Conservation (phyloP, 2,797 vertebrate genomes). For the Phataginus tetradactyla region DNA sequence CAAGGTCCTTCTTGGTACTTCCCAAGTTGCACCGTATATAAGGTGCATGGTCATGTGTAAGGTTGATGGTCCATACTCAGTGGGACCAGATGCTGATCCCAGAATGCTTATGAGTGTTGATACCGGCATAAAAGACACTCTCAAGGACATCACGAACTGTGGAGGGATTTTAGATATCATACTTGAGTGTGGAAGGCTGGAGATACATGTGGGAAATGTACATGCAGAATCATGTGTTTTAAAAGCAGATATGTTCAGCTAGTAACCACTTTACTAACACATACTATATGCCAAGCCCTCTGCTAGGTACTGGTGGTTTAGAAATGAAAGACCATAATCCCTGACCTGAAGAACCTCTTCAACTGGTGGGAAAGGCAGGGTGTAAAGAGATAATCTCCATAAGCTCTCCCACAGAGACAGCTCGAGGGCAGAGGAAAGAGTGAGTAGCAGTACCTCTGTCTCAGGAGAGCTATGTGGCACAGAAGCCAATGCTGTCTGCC, state of each 20-base stretch:
- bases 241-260: not conserved
- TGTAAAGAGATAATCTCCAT: not conserved
- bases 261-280: not conserved
- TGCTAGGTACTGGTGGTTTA: not conserved
- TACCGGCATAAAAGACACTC: not conserved
- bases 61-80: not conserved
- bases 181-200: not conserved
- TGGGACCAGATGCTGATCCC: not conserved
- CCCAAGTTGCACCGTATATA: not conserved
- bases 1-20: slow-evolving; percentile 2
- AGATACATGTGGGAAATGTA: not conserved
- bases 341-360: not conserved
- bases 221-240: not conserved
- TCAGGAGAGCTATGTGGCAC: not conserved
- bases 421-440: not conserved
- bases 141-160: not conserved
- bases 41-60: not conserved
- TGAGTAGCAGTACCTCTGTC: not conserved
- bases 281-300: not conserved
- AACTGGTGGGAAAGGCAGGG: not conserved
- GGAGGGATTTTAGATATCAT: slow-evolving; percentile 32
- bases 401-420: not conserved
- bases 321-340: not conserved
- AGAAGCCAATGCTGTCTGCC: not conserved
- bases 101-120: not conserved